Evolutionary conservation across 1,140 invertebrate species (phyloP).

Genomic region (Tetramorium parvispinum): DNA sequence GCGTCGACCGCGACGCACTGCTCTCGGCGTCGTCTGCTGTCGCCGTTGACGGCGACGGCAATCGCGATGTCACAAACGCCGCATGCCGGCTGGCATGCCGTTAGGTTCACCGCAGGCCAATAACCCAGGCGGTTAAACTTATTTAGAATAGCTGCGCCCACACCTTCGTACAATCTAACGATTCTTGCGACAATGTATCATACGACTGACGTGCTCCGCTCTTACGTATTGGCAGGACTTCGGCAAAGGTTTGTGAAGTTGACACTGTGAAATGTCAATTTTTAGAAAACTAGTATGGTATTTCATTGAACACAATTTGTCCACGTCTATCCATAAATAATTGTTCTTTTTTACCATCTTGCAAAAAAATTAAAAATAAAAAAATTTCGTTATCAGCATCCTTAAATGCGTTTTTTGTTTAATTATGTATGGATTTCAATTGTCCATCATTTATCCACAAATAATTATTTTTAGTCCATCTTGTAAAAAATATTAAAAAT

Average conservation of each 20-base stretch:
- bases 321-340: too few species aligned
- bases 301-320: too few species aligned
- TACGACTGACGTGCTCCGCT: constrained; percentile 24
- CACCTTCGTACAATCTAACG: constrained; percentile 61
- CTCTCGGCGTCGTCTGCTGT: constrained; percentile 43
- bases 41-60: constrained; percentile 53
- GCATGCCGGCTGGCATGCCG: constrained; percentile 76
- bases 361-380: too few species aligned
- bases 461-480: too few species aligned
- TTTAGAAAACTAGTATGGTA: too few species aligned
- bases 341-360: too few species aligned
- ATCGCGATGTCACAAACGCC: constrained; percentile 81
- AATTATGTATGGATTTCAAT: too few species aligned
- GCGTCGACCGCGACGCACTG: constrained; percentile 65
- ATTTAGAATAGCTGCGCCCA: constrained; percentile 79
- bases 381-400: too few species aligned
- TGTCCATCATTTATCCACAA: too few species aligned
- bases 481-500: too few species aligned
- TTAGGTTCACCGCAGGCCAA: constrained; percentile 82
- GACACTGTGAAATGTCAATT: too few species aligned
- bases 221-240: neutral
- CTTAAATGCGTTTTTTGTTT: too few species aligned
- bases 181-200: constrained; percentile 24
- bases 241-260: neutral
- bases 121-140: constrained; percentile 81